A percentile compares a stretch with the other conserved stretches of the same genome.
These are phyloP conservation scores for Lophochroa leadbeateri DNA, from an alignment of 2,113 vertebrate genomes.

Conservation along the genomic window DNA sequence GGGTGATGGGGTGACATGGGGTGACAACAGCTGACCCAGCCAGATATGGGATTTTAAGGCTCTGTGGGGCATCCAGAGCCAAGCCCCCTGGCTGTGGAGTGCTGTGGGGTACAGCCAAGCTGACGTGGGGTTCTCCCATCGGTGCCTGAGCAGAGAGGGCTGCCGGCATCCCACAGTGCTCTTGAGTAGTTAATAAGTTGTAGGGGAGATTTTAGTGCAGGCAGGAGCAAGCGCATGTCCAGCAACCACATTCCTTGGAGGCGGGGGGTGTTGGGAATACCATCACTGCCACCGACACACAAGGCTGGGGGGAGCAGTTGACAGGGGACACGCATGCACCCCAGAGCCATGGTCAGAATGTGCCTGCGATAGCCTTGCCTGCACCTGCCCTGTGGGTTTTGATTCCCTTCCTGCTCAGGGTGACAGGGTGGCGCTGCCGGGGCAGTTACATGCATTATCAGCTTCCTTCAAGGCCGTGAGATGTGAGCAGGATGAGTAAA, in stretches of 20 bases:
- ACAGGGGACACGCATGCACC: neutral
- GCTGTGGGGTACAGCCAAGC: neutral
- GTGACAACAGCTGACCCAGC: neutral
- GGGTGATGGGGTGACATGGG: neutral
- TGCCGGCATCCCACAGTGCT: neutral
- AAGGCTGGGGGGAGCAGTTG: neutral
- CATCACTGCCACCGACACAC: accelerated
- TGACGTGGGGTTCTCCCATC: neutral
- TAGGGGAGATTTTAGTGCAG: neutral
- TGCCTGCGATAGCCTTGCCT: neutral
- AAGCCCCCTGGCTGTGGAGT: neutral
- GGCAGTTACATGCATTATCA: neutral
- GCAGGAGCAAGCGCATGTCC: neutral
- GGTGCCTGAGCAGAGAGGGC: accelerated
- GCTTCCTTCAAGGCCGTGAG: constrained; percentile 27
- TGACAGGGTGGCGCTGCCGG: neutral
- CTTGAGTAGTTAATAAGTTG: constrained; percentile 47
- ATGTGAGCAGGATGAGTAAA: constrained; percentile 2
- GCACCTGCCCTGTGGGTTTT: neutral
- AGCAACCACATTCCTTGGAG: neutral
- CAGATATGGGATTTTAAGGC: neutral
- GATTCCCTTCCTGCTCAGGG: neutral
- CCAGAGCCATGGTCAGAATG: neutral
- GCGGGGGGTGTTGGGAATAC: neutral
- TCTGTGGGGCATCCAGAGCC: neutral